Conservation (phyloP, 2,113 vertebrate genomes). For the Chascanopsetta lugubris region DNA sequence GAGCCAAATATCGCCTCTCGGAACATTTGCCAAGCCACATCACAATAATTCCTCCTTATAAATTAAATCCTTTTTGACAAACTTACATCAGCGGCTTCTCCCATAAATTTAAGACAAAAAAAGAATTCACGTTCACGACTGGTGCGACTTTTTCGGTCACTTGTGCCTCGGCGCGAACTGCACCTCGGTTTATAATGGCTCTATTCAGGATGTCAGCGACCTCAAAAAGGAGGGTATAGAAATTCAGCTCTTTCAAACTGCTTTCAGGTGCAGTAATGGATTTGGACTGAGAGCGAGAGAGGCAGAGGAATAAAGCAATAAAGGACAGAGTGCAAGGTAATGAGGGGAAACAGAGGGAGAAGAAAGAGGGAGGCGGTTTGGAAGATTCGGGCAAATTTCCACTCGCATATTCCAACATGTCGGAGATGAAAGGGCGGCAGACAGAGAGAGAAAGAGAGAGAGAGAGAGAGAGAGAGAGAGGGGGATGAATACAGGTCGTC, state of each 20-base stretch:
- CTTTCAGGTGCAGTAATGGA: slow-evolving; percentile 20
- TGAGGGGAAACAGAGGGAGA: background rate
- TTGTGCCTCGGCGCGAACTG: background rate
- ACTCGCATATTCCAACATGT: background rate
- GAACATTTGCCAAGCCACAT: too few relatives aligned
- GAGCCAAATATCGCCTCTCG: too few relatives aligned
- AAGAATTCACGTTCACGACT: too few relatives aligned
- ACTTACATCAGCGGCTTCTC: too few relatives aligned
- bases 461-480: background rate
- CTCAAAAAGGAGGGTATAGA: slow-evolving; percentile 7
- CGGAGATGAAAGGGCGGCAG: background rate
- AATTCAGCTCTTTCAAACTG: background rate
- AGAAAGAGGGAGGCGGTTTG: background rate
- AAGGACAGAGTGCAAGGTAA: slow-evolving; percentile 1
- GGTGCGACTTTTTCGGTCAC: background rate
- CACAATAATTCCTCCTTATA: slow-evolving; percentile 49
- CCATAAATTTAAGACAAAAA: too few relatives aligned
- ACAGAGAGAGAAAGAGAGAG: background rate
- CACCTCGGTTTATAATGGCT: slow-evolving; percentile 1
- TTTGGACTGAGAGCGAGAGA: slow-evolving; percentile 15
- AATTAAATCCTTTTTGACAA: slow-evolving; percentile 40
- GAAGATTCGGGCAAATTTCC: slow-evolving; percentile 2
- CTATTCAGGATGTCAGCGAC: slow-evolving; percentile 6
- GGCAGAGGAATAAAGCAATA: background rate
- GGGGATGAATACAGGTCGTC: background rate